Base-by-base conservation (phyloP, 2,797 vertebrate genomes). In the Harpagifer antarcticus region DNA sequence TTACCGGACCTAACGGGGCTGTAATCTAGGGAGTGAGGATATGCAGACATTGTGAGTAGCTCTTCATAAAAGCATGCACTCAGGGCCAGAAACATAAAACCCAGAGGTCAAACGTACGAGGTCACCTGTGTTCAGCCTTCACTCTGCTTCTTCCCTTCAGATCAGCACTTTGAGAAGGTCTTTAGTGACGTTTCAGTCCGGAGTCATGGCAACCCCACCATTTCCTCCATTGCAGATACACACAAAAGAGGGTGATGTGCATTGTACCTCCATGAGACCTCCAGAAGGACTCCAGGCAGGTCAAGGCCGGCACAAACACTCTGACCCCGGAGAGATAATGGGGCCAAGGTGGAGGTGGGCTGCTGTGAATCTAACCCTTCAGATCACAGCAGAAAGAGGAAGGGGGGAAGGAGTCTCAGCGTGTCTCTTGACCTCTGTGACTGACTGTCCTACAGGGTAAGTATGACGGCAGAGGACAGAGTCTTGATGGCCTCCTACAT, bases 401-500 rank as follows among this genome's bases (percentile, higher is more conserved):
- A 20, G 63, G 27, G 62, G 73, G 4, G 16, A 37, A 37, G 14
- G 81, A 75, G 75, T 70, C 27, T 15, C 15, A 48, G 75, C 53
- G 71, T 19, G 17, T 81, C 86, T 88, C 72, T 93, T 92, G 92
- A 94, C 90, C 87, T 92, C 68, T 78, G 59, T 17, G 73, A 48
- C 56, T 55, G 53, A 65, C 78, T 33, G 49, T 75, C 72, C 50
- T 75, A 78, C 56, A 70, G 63, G 75, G 80, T 79, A 68, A 52
- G 8, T 9, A 49, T 42, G 71, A 49, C 40, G 47, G 74, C 59
- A 71, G 75, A 76, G 72, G 76, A 75, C 74, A 17, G 55, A 78
- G 68, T 80, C 74, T 79, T 78, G 89, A 90, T 87, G 80, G 76
- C 82, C 82, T 84, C 85, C 86, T 82, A 73, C 71, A 87, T 72